A percentile compares a stretch with the other conserved stretches of the same genome.
phyloP scores from a whole-genome alignment of 2,888 invertebrate genomes.

The Baronia brevicornis region DNA sequence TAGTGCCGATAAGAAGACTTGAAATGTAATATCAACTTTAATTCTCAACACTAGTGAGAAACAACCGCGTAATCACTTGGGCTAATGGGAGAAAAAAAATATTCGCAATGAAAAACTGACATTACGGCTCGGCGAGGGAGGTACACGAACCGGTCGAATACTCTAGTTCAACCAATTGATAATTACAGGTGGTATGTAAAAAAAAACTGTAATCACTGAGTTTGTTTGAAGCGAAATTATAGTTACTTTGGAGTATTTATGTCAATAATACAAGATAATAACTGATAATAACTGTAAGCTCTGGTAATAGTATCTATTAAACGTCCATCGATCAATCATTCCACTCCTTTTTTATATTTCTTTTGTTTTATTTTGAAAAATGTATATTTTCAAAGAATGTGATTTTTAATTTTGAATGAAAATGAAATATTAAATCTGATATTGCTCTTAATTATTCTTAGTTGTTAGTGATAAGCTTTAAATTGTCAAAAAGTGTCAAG shows the following conservation, averaged over 20 bases:
- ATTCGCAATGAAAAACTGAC: conserved; percentile 2
- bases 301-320: conserved; percentile 10
- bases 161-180: conserved; percentile 10
- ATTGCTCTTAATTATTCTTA: too few relatives aligned
- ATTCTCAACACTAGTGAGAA: too few relatives aligned
- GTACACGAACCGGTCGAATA: conserved; percentile 14
- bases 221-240: conserved; percentile 11
- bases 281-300: conserved; percentile 12
- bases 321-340: conserved; percentile 4
- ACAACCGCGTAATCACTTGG: too few relatives aligned
- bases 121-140: too few relatives aligned
- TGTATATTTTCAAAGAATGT: background rate
- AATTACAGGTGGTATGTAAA: conserved; percentile 8
- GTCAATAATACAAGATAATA: conserved; percentile 9
- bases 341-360: conserved; percentile 1
- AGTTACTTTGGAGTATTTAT: conserved; percentile 5
- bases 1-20: too few relatives aligned
- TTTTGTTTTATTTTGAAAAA: conserved; percentile 4
- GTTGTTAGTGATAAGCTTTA: too few relatives aligned
- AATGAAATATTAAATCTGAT: background rate
- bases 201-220: conserved; percentile 9
- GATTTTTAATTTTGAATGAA: background rate
- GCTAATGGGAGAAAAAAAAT: background rate
- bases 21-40: too few relatives aligned
- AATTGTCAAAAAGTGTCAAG: too few relatives aligned